Conservation (phyloP, 2,888 invertebrate species). For the Portevinia maculata region DNA sequence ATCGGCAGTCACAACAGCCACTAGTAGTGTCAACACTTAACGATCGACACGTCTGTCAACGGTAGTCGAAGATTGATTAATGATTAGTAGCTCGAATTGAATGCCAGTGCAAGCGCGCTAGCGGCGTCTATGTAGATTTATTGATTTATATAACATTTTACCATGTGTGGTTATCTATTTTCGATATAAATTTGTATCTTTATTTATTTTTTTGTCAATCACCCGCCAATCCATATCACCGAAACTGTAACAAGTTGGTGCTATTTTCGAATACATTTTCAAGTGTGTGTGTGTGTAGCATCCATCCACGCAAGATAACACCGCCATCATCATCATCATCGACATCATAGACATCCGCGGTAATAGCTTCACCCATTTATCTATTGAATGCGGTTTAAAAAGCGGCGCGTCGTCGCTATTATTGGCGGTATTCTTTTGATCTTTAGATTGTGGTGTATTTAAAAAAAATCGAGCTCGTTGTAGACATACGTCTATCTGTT, state of each 20-base stretch:
- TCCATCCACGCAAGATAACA: conserved; percentile 23
- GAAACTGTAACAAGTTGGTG: conserved; percentile 1
- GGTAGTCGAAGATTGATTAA: conserved; percentile 68
- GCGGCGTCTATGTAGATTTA: conserved; percentile 50
- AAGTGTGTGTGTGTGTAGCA: conserved; percentile 19
- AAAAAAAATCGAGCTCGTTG: conserved; percentile 31
- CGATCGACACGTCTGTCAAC: conserved; percentile 66
- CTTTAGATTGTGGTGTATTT: conserved; percentile 47
- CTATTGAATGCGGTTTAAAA: conserved; percentile 57
- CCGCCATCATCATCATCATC: conserved; percentile 42
- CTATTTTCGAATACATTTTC: conserved; percentile 6
- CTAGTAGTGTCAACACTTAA: conserved; percentile 58
- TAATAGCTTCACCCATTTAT: conserved; percentile 33
- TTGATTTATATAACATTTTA: conserved; percentile 50
- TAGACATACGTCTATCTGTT: conserved; percentile 21
- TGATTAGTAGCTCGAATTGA: conserved; percentile 38
- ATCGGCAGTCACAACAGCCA: conserved; percentile 40
- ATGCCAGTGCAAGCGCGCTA: conserved; percentile 32
- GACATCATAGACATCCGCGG: conserved; percentile 39
- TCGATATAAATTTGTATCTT: too few relatives aligned
- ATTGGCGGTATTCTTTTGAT: conserved; percentile 66
- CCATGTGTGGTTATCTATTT: conserved; percentile 40
- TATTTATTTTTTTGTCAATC: conserved; percentile 30
- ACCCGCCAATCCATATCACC: conserved; percentile 38
- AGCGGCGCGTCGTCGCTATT: conserved; percentile 54